Evolutionary conservation across 2,113 vertebrate genomes (phyloP).

Genomic region (Dryoscopus gambensis): DNA sequence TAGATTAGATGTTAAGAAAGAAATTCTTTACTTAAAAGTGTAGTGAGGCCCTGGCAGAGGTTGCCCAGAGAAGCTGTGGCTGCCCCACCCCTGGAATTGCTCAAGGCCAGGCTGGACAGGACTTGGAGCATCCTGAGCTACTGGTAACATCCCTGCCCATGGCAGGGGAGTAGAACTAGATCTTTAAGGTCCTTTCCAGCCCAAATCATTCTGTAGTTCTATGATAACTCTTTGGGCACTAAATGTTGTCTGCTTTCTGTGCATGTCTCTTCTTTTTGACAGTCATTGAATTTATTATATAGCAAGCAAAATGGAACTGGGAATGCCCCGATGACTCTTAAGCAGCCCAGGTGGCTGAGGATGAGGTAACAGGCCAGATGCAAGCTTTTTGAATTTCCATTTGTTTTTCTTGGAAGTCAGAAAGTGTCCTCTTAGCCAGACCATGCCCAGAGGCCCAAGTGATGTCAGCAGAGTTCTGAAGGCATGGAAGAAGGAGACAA

Average conservation of each 20-base stretch:
- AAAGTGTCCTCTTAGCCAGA: neutral
- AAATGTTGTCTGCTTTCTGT: neutral
- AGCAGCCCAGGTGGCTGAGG: neutral
- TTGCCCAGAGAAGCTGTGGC: neutral
- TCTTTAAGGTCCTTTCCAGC: neutral
- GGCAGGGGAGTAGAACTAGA: neutral
- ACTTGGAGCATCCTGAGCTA: neutral
- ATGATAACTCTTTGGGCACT: neutral
- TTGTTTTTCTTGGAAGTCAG: conserved; percentile 48
- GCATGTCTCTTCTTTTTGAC: neutral
- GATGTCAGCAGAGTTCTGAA: neutral
- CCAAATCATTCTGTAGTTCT: neutral
- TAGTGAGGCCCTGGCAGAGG: neutral
- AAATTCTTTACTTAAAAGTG: neutral
- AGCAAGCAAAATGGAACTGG: neutral
- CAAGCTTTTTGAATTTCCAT: neutral
- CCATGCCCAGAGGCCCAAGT: neutral
- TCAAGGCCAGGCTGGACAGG: neutral
- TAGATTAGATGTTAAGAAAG: neutral
- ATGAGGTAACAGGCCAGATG: conserved; percentile 42
- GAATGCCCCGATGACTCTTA: neutral
- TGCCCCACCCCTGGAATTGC: neutral
- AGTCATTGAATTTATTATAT: neutral
- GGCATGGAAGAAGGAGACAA: neutral
- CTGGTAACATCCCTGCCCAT: neutral